Percentiles rank a stretch among this genome's conserved stretches.
These are phyloP conservation scores for Linnaemya vulpina DNA, from an alignment of 2,888 invertebrate species.

Conservation along the genomic window DNA sequence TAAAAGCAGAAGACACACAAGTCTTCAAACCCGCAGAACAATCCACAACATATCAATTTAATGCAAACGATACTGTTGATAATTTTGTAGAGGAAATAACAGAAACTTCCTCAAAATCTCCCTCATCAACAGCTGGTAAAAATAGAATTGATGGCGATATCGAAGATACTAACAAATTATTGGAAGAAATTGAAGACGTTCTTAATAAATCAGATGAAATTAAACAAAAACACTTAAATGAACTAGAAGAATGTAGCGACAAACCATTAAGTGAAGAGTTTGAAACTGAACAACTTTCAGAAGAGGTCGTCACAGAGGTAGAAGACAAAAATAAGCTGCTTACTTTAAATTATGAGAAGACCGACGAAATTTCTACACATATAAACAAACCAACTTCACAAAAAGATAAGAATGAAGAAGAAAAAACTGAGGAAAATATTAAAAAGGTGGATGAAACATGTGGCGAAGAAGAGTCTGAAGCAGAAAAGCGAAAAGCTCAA, in stretches of 20 bases:
- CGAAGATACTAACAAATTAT: slow-evolving; percentile 60
- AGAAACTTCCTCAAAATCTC: neutral
- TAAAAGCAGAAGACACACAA: neutral
- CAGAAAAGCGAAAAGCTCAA: neutral
- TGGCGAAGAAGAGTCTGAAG: neutral
- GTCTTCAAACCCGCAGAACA: neutral
- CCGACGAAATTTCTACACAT: neutral
- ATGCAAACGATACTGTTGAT: neutral
- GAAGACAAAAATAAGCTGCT: neutral
- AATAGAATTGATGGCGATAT: slow-evolving; percentile 40
- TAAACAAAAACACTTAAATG: slow-evolving; percentile 64
- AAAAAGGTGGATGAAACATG: neutral
- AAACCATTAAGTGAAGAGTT: slow-evolving; percentile 56
- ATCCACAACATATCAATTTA: neutral
- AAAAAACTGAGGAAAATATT: neutral
- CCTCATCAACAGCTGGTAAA: neutral
- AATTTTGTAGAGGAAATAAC: neutral
- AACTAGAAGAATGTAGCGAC: slow-evolving; percentile 16
- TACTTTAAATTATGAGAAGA: neutral
- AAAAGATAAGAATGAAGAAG: neutral
- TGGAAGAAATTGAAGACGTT: slow-evolving; percentile 74
- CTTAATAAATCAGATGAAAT: slow-evolving; percentile 75
- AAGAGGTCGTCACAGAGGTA: neutral
- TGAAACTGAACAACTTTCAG: slow-evolving; percentile 44
- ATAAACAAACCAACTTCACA: neutral